phyloP scores from a whole-genome alignment of 1,140 invertebrate genomes.

The Halotydeus destructor region DNA sequence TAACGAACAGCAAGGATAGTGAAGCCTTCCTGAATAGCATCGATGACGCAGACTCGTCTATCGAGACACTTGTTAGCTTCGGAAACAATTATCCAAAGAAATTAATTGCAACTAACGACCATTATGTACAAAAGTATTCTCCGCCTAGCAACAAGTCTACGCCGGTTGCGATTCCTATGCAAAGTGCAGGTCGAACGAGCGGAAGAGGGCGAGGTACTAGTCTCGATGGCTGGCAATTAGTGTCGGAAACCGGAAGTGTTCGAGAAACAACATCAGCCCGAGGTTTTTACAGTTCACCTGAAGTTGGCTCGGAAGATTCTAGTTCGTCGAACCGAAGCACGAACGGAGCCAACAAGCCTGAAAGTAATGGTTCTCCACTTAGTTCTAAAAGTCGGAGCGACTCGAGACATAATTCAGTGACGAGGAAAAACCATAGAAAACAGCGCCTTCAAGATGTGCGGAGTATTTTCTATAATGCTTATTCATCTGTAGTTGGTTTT shows the following conservation, averaged over 20 bases:
- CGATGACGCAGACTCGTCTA: not conserved
- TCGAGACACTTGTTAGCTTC: not conserved
- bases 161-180: conserved; percentile 14
- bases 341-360: not conserved
- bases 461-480: conserved; percentile 32
- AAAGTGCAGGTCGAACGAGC: not conserved
- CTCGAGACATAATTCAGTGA: conserved; percentile 20
- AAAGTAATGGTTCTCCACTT: not conserved
- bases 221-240: conserved; percentile 38
- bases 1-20: not conserved
- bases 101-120: not conserved
- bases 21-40: not conserved
- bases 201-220: not conserved
- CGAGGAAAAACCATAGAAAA: too few relatives aligned
- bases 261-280: conserved; percentile 32
- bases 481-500: conserved; percentile 31
- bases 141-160: not conserved
- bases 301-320: conserved; percentile 1
- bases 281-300: conserved; percentile 20
- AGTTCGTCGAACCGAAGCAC: conserved; percentile 12
- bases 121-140: conserved; percentile 10
- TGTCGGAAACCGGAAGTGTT: conserved; percentile 39
- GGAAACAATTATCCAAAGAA: not conserved
- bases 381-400: conserved; percentile 3
- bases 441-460: conserved; percentile 33